Evolutionary conservation across 2,113 vertebrate genomes (phyloP), one percentile per base, ranked within the genome.

Genomic region (Trematocara marginatum): DNA sequence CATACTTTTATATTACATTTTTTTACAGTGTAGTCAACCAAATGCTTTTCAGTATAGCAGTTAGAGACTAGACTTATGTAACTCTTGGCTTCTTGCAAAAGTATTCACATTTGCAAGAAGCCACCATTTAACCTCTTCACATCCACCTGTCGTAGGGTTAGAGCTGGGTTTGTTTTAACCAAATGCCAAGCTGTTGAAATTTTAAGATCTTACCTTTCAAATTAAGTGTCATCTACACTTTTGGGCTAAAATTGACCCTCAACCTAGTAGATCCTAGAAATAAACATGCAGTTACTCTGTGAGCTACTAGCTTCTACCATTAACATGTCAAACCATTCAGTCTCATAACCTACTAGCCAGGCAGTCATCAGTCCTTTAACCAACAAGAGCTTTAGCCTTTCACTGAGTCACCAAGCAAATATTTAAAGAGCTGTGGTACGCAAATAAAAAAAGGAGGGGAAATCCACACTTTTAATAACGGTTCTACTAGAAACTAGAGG

Each of bases 401-500:
- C 2, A 8, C 11, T 29, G 18, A 76, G 61, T 79, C 86, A 76
- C 64, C 59, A 26, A 56, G 10, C 42, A 61, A 10, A 66, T 3
- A 13, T 12, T 76, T 76, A 54, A 40, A 71, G 35, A 38, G 47
- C 35, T 31, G 10, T 80, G 40, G 11, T 29, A 7, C 3, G 4
- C 45, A 74, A 52, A 45, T 53, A n/a, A 59, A 80, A 59, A 76
- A 80, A 71, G 4, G 4, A 16, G 45, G 87, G 87, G 89, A 86
- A 91, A 93, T 94, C 94, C 90, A 92, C 86, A 84, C 81, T 91
- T 94, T 93, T 90, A 93, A 94, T 95, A 94, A 94, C 80, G 78
- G 89, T 80, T 92, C 88, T 84, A 76, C 79, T 66, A 83, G 69
- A 90, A 87, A 89, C 90, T 88, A 90, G 82, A 85, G 80, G 84